phyloP scores from a whole-genome alignment of 2,888 invertebrate genomes.

The Diploptera punctata region DNA sequence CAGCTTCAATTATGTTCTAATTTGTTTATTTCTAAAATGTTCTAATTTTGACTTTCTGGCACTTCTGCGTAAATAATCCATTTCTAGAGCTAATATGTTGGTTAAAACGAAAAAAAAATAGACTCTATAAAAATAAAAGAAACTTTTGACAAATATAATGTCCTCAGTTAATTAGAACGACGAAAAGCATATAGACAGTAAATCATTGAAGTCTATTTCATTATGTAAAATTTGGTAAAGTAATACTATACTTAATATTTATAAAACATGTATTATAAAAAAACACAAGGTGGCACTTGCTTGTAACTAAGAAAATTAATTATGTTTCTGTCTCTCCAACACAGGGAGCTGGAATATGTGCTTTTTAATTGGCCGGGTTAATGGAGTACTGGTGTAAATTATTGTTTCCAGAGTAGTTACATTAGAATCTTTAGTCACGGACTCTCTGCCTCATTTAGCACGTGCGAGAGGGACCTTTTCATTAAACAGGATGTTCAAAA shows the following conservation, averaged over 20 bases:
- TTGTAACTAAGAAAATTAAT: conserved; percentile 6
- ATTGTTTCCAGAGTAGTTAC: conserved; percentile 7
- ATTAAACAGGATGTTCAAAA: no score
- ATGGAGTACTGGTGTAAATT: conserved; percentile 10
- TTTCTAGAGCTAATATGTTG: no score
- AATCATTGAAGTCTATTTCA: background rate
- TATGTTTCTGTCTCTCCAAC: background rate
- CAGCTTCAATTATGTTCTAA: no score
- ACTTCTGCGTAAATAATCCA: no score
- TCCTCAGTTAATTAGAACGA: no score
- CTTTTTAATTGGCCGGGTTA: conserved; percentile 23
- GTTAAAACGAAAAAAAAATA: no score
- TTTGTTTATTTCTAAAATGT: no score
- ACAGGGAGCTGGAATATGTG: background rate
- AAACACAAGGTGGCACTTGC: background rate
- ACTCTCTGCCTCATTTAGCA: background rate
- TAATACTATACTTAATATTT: background rate
- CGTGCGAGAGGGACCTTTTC: conserved; percentile 2
- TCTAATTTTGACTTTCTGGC: no score
- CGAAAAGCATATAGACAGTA: background rate
- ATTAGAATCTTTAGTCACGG: conserved; percentile 10
- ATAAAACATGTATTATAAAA: background rate
- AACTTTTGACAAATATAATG: no score
- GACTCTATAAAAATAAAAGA: no score
- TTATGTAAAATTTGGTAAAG: background rate